Conservation (phyloP, 1,140 invertebrate species). For the Trigoniulus corallinus region DNA sequence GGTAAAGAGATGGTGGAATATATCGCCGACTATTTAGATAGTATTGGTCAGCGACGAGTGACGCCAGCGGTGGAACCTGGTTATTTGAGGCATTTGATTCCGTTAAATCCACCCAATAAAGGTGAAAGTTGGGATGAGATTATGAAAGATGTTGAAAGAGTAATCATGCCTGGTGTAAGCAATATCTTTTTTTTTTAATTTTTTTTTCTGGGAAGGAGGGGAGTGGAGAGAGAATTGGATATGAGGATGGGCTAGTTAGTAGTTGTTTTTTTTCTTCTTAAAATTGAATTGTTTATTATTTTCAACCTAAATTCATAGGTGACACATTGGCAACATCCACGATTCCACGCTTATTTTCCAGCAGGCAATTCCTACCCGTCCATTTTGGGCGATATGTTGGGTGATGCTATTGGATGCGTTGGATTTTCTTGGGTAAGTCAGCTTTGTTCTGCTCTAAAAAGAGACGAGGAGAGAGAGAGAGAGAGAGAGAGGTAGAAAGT, state of each 20-base stretch:
- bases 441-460: no score
- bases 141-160: slow-evolving; percentile 82
- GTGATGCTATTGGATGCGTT: slow-evolving; percentile 86
- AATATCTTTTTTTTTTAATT: neutral
- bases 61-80: slow-evolving; percentile 75
- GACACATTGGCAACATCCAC: slow-evolving; percentile 97
- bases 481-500: no score
- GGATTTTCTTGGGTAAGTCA: slow-evolving; percentile 98
- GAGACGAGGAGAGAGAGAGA: no score
- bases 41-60: slow-evolving; percentile 57
- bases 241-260: neutral
- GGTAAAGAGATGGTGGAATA: slow-evolving; percentile 97
- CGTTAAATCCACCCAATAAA: slow-evolving; percentile 62
- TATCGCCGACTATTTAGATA: slow-evolving; percentile 87
- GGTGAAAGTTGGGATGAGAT: slow-evolving; percentile 82
- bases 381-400: slow-evolving; percentile 91
- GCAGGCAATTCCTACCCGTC: slow-evolving; percentile 94
- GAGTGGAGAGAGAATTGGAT: neutral
- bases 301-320: slow-evolving; percentile 40
- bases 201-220: no score
- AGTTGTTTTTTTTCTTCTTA: neutral
- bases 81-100: slow-evolving; percentile 68
- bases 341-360: slow-evolving; percentile 98
- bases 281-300: slow-evolving; percentile 5
- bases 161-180: slow-evolving; percentile 89